Evolutionary conservation across 2,888 invertebrate species (phyloP), one percentile per base, ranked within the genome.

Genomic region (Heteromyza rotundicornis): DNA sequence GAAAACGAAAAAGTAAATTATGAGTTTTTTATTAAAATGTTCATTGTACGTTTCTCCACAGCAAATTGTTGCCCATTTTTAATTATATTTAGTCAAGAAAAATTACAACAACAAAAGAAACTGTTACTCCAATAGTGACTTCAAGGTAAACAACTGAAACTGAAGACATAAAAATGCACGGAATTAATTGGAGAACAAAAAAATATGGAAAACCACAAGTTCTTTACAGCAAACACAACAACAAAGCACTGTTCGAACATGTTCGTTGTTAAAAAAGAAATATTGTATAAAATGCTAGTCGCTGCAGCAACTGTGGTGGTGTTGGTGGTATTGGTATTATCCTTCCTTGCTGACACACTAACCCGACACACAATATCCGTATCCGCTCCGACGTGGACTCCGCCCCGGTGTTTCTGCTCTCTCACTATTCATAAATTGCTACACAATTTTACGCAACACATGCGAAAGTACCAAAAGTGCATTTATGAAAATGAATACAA

Each of bases 151-250:
- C 62, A 53, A 32, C 40, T 59, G 36, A 35, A 68, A n/a, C 66
- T 59, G 74, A 75, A 75, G 75, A 71, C 74, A 57, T 75, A 75
- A 65, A 75, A 75, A 67, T 76, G 76, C 73, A 69, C 64, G 16
- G 51, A 59, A 53, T 44, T 59, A 40, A 40, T n/a, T 7, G 27
- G 27, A 27, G 27, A 27, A 27, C 10, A 7, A n/a, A 68, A 65
- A 66, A 47, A 53, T 12, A 12, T 68, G 67, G 17, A 63, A 59
- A 55, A 56, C 51, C 51, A 52, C 56, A 59, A 52, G 63, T 67
- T 68, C n/a, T 72, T 63, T 36, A 20, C 56, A 56, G 2, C 19
- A 20, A 52, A 50, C 23, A 23, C n/a, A 40, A 40, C 40, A 40
- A 40, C 5, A 32, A 32, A 14, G 40, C 16, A 40, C 40, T 40